Conservation (phyloP, 2,113 vertebrate genomes). For the Rhegmatorhina hoffmannsi region DNA sequence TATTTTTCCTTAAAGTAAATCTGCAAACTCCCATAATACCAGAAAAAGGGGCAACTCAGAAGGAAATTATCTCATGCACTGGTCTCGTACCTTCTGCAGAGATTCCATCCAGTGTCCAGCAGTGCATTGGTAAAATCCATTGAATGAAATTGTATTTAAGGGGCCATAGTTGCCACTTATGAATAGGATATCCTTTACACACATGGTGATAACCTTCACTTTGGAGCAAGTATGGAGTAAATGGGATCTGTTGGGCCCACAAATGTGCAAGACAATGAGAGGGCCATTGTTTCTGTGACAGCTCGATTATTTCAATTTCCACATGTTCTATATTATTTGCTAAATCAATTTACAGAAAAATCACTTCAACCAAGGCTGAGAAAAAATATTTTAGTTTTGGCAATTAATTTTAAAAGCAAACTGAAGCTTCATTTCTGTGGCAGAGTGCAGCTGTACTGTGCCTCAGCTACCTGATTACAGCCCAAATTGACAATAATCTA, state of each 20-base stretch:
- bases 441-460: background rate
- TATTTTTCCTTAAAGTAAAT: background rate
- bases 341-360: slow-evolving; percentile 39
- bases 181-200: background rate
- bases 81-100: background rate
- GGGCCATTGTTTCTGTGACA: background rate
- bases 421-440: background rate
- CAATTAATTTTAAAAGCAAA: slow-evolving; percentile 3
- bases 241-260: background rate
- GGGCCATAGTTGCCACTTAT: slow-evolving; percentile 1
- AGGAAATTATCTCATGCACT: background rate
- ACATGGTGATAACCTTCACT: background rate
- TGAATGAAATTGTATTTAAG: slow-evolving; percentile 29
- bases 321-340: slow-evolving; percentile 31
- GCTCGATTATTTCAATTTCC: slow-evolving; percentile 27
- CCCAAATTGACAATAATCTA: background rate
- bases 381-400: background rate
- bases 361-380: slow-evolving; percentile 7
- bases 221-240: background rate
- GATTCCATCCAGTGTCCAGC: background rate
- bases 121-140: background rate
- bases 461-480: background rate
- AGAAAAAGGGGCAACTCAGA: background rate
- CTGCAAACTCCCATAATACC: background rate
- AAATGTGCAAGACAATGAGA: background rate